These are phyloP conservation scores for Ceyx erithaca DNA, from an alignment of 2,797 vertebrate species.

Conservation along the genomic window DNA sequence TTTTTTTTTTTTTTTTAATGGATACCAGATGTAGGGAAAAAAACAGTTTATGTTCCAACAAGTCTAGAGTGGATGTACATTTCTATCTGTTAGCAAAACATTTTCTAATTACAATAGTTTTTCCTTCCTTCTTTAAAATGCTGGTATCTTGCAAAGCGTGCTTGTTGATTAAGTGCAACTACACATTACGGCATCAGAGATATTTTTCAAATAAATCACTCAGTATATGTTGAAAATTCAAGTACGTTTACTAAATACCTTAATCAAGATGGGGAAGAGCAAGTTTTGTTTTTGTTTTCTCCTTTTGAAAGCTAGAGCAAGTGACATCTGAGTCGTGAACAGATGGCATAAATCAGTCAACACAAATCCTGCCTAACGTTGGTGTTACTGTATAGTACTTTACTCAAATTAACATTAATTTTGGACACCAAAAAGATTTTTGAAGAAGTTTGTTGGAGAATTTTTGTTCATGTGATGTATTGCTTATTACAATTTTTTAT, in stretches of 20 bases:
- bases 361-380: neutral
- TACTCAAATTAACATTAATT: slow-evolving; percentile 3
- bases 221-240: neutral
- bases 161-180: neutral
- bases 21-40: slow-evolving; percentile 31
- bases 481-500: neutral
- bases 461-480: neutral
- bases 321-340: slow-evolving; percentile 10
- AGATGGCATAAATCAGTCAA: slow-evolving; percentile 52
- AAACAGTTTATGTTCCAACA: slow-evolving; percentile 22
- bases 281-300: slow-evolving; percentile 39
- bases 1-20: neutral
- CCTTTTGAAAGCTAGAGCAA: neutral
- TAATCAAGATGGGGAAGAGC: neutral
- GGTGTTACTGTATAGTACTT: neutral
- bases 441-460: neutral
- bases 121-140: neutral
- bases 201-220: neutral
- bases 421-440: neutral
- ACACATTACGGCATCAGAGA: neutral
- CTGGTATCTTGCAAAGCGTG: neutral
- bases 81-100: slow-evolving; percentile 57
- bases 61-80: slow-evolving; percentile 27
- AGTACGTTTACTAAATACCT: neutral
- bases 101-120: slow-evolving; percentile 24